Base-by-base conservation (phyloP, 2,797 vertebrate genomes). In the Poecilia wingei region DNA sequence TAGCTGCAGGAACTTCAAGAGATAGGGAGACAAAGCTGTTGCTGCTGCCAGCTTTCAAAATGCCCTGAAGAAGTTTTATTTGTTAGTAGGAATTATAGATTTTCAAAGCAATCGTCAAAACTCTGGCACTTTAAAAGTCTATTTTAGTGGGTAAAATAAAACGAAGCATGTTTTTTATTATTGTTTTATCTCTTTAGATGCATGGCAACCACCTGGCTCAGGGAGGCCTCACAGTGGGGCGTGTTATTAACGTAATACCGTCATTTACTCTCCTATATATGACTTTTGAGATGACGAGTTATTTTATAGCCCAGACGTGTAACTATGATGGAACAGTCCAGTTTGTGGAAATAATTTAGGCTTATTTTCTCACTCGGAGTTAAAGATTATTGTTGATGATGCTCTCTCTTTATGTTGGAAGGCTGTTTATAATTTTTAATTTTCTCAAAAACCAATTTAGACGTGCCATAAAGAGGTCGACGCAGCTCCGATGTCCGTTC, bases 401-500 rank as follows among this genome's bases (percentile, higher is more conserved):
- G 51, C 46, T 79, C 78, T 82, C 18, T 72, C 39, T 61, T 72
- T 46, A 22, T 75, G 41, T 22, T 69, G 28, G n/a, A 68, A 57
- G 75, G 16, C 51, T 85, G 49, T 80, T 70, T 77, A 46, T 79
- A 61, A 76, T 45, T 84, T 49, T 0, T 28, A 7, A 39, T 73
- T 31, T 64, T 39, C 41, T 20, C 1, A 28, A 5, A 33, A 55
- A 75, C 68, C 1, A 31, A 43, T 84, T 45, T 91, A 97, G 96
- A 74, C 95, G 96, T 68, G 91, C 95, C 76, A 91, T 96, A 92
- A 96, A 97, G 84, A 93, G 93, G 77, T 91, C 94, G 0, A 72
- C 75, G 3, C 88, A 85, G 71, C 93, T 95, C 77, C 84, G 74
- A 57, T 97, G 96, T 79, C 91, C 91, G 0, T 95, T 96, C 88